Evolutionary conservation across 2,113 vertebrate genomes (phyloP).

Genomic region (Galemys pyrenaicus): DNA sequence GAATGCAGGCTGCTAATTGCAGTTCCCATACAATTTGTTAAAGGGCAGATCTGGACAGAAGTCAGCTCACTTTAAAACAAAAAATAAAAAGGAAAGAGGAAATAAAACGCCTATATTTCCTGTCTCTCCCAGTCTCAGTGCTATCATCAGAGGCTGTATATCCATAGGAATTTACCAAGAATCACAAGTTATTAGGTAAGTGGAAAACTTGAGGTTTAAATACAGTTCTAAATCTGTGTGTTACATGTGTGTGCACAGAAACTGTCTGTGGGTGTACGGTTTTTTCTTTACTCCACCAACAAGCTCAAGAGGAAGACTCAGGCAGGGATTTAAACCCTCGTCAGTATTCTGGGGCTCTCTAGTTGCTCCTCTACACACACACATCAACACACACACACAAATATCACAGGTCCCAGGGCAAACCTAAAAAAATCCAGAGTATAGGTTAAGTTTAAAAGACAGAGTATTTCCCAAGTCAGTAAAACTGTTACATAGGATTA

Average conservation of each 20-base stretch:
- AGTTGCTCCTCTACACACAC: not conserved
- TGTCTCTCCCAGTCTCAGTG: conserved; percentile 25
- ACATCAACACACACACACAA: conserved; percentile 16
- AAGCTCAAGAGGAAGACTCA: conserved; percentile 3
- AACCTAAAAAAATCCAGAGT: conserved; percentile 40
- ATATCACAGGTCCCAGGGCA: not conserved
- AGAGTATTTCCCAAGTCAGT: not conserved
- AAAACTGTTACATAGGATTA: conserved; percentile 1
- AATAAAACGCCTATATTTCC: not conserved
- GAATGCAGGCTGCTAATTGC: not conserved
- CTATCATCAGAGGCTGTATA: not conserved
- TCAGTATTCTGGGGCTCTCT: not conserved
- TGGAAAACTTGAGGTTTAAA: conserved; percentile 26
- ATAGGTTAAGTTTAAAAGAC: conserved; percentile 46
- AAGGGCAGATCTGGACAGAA: not conserved
- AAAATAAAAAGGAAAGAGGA: not conserved
- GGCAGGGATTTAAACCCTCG: conserved; percentile 12
- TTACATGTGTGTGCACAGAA: not conserved
- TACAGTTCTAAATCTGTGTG: not conserved
- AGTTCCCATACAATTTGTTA: conserved; percentile 2
- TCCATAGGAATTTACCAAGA: conserved; percentile 16
- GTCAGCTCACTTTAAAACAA: not conserved
- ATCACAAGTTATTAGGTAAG: not conserved
- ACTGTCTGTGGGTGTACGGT: not conserved
- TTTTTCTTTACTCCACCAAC: conserved; percentile 27